Conservation (phyloP, 1,140 invertebrate genomes). For the Cyclargus thomasi region DNA sequence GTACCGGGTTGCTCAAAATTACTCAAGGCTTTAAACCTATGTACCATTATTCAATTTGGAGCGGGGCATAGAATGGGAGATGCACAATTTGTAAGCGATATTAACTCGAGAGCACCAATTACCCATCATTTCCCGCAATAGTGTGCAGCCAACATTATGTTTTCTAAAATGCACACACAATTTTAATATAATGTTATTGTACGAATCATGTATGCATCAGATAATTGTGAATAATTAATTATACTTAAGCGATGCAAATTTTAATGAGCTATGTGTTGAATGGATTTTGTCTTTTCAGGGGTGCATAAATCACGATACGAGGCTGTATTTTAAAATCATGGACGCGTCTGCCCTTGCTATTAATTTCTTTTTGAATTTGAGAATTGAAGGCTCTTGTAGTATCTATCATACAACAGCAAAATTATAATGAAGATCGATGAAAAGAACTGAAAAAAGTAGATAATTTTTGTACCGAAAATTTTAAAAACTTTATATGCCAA, state of each 20-base stretch:
- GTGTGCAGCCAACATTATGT: constrained; percentile 11
- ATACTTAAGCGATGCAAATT: constrained; percentile 17
- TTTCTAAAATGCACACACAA: constrained; percentile 14
- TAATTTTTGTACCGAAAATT: too few relatives aligned
- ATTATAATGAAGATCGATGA: too few relatives aligned
- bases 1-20: constrained; percentile 5
- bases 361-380: neutral
- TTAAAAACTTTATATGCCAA: neutral
- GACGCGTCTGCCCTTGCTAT: too few relatives aligned
- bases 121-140: constrained; percentile 15
- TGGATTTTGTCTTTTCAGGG: constrained; percentile 6
- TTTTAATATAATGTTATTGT: constrained; percentile 15
- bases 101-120: constrained; percentile 17
- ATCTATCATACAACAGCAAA: too few relatives aligned
- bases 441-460: too few relatives aligned
- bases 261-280: constrained; percentile 10
- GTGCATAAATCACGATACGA: constrained; percentile 7
- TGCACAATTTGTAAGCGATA: constrained; percentile 24
- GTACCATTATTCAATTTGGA: constrained; percentile 26
- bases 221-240: constrained; percentile 19
- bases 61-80: constrained; percentile 20
- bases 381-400: neutral
- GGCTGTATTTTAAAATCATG: neutral
- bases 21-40: constrained; percentile 22
- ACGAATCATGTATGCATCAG: constrained; percentile 11